Base-by-base conservation (phyloP, 37 sponge, comb jelly and placozoan genomes). In the Dysidea cf. avara region DNA sequence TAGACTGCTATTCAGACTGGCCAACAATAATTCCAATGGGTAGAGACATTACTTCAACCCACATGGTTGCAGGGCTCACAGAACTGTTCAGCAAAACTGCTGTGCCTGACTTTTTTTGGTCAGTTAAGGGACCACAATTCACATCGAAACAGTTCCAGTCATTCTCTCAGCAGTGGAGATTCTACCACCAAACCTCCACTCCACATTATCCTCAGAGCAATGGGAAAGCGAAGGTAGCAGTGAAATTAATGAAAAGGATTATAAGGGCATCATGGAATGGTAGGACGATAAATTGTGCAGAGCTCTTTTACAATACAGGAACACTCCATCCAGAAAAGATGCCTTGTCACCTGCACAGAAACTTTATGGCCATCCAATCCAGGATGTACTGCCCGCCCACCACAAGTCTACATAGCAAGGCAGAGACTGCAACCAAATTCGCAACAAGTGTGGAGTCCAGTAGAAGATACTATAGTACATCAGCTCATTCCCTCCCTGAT, bases 191-290 rank as follows among this genome's bases (percentile, higher is more conserved):
- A n/a, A n/a, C n/a, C n/a, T n/a, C n/a, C n/a, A n/a, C 52, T 13
- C 16, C 52, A 49, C 16, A 49, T 16, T 49, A 49, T 16, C 52
- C 52, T 13, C 16, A 49, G 52, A 49, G 52, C 52, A 49, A 49
- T 49, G 52, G 52, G 16, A 49, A 49, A 49, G 52, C 52, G 16
- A 16, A 49, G 16, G 13, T 16, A 13, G 16, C 52, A 18, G 52
- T 49, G 16, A 49, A 49, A 49, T 49, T 49, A 16, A 49, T 49
- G 52, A 49, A 49, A 49, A 49, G 16, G 52, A 49, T 49, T 16
- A 58, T 58, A n/a, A 58, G 60, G 14, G 18, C 60, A 11, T 13
- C 25, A n/a, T 58, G 60, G 60, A 58, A 58, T 13, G 24, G 22
- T 26, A 58, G 9, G 24, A 58, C 14, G 9, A 49, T 13, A 16